Conservation (phyloP, 2,113 vertebrate genomes). For the Heloderma charlesbogerti region DNA sequence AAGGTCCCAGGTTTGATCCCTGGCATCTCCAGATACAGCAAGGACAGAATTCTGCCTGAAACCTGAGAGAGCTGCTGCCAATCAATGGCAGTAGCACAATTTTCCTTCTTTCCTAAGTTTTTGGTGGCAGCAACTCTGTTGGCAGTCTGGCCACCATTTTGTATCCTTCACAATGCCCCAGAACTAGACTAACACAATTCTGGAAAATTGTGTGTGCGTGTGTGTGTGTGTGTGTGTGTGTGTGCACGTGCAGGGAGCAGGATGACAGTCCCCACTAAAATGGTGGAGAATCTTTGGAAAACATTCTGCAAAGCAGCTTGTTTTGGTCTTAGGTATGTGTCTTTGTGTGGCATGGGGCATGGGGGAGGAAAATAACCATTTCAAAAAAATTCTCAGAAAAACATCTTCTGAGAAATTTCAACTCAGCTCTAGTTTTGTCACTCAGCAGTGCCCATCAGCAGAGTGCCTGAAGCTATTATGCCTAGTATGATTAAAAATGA, state of each 20-base stretch:
- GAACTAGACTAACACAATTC: neutral
- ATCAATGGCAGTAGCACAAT: too few relatives aligned
- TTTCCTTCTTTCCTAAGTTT: too few relatives aligned
- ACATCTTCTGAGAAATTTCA: neutral
- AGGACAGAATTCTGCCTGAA: too few relatives aligned
- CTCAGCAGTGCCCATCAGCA: conserved; percentile 44
- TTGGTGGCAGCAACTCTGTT: too few relatives aligned
- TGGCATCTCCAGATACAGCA: too few relatives aligned
- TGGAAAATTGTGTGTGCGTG: neutral
- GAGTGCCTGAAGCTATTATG: conserved; percentile 52
- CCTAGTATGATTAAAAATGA: conserved; percentile 55
- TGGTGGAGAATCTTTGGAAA: neutral
- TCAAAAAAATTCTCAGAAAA: neutral
- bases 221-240: neutral
- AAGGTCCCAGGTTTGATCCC: too few relatives aligned
- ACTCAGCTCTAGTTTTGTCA: conserved; percentile 47
- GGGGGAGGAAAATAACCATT: neutral
- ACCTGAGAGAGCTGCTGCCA: too few relatives aligned
- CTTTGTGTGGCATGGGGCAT: neutral
- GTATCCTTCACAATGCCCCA: too few relatives aligned
- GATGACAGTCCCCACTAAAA: neutral
- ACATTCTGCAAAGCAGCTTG: neutral
- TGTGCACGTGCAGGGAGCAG: neutral
- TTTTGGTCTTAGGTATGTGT: too few relatives aligned
- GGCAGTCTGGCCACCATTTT: too few relatives aligned